Evolutionary conservation across 2,797 vertebrate genomes (phyloP), one percentile per base, ranked within the genome.

Genomic region (Helarctos malayanus): DNA sequence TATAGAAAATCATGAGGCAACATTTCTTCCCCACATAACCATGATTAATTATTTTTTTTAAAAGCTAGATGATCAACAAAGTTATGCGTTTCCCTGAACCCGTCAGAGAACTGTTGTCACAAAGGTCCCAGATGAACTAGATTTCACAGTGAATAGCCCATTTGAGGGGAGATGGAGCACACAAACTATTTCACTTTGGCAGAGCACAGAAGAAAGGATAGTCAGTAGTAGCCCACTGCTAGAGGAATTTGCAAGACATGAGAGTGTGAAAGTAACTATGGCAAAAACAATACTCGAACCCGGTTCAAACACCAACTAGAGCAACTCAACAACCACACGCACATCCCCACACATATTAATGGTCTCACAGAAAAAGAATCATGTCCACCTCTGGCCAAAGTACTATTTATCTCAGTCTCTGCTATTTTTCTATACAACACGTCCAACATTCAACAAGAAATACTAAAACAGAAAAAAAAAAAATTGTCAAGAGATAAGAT

Each of bases 261-360:
- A n/a, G 63, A 23, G 0, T 38, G 25, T 76, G 35, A 92, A 78
- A 49, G 68, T 82, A 91, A 47, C 38, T 15, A 27, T 27, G 65
- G 27, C 23, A 91, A 61, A 32, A 91, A 59, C 41, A 65, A 63
- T 87, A 79, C 56, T 83, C 69, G 90, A 95, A 87, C 29, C 11
- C 38, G 59, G 45, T 87, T 71, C 29, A 83, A 21, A 61, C 59
- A 79, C 69, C 61, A 35, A 41, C 32, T 82, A 86, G 27, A 52
- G 83, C 45, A 56, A 69, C 45, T 83, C 47, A 73, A 49, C 25
- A 15, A 32, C 7, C 27, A 38, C 23, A 19, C 19, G 27, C 54
- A 14, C 32, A 75, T 15, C 5, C 13, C 41, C 1, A 41, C 12
- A 18, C 0, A n/a, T 4, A 75, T 59, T 38, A 32, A 19, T 54